These are phyloP conservation scores for Kradibia gibbosae DNA, from an alignment of 1,140 invertebrate genomes.

Conservation along the genomic window DNA sequence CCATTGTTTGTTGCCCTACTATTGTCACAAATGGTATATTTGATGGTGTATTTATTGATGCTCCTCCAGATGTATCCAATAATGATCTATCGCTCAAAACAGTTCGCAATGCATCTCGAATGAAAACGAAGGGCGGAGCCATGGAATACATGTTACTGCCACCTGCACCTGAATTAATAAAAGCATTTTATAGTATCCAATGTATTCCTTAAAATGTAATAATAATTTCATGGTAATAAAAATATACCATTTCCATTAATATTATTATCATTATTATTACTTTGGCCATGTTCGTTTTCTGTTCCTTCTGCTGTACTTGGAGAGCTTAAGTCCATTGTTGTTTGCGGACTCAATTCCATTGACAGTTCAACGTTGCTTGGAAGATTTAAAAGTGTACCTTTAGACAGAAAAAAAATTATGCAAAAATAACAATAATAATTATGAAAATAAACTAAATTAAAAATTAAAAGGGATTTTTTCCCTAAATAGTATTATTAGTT, in stretches of 20 bases:
- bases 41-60: slow-evolving; percentile 15
- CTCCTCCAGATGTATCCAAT: slow-evolving; percentile 28
- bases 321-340: slow-evolving; percentile 73
- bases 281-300: slow-evolving; percentile 61
- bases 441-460: too few relatives aligned
- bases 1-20: slow-evolving; percentile 35
- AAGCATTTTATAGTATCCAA: background rate
- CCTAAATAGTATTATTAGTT: too few relatives aligned
- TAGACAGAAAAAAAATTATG: slow-evolving; percentile 40
- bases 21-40: slow-evolving; percentile 46
- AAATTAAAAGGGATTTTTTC: too few relatives aligned
- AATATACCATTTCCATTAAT: slow-evolving; percentile 36
- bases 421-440: slow-evolving; percentile 4
- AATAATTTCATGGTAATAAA: slow-evolving; percentile 29
- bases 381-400: slow-evolving; percentile 68
- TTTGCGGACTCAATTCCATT: slow-evolving; percentile 80
- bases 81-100: slow-evolving; percentile 37
- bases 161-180: slow-evolving; percentile 22
- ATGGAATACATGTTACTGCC: slow-evolving; percentile 1
- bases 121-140: slow-evolving; percentile 38
- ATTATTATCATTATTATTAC: slow-evolving; percentile 64
- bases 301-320: slow-evolving; percentile 58
- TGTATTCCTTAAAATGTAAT: background rate
- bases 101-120: slow-evolving; percentile 45
- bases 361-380: slow-evolving; percentile 77